Conservation (phyloP, 2,113 vertebrate species). For the Australoheros scitulus region DNA sequence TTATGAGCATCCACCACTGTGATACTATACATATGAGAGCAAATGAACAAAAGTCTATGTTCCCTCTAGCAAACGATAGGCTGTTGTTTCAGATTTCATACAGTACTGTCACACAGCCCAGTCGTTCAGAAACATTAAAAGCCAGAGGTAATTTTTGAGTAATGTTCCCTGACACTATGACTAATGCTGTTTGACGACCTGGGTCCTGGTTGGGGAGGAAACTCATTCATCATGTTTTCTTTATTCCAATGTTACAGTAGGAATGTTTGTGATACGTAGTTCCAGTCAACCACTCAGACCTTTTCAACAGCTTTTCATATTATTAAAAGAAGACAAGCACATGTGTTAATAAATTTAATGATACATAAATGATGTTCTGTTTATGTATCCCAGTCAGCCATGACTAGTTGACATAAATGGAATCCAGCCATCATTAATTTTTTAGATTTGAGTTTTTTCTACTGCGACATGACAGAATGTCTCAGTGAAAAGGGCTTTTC, state of each 20-base stretch:
- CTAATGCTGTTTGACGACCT: conserved; percentile 22
- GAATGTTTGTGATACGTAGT: conserved; percentile 3
- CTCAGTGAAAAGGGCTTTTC: not conserved
- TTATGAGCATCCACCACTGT: not conserved
- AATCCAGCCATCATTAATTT: not conserved
- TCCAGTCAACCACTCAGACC: conserved; percentile 1
- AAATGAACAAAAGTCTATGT: not conserved
- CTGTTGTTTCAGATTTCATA: not conserved
- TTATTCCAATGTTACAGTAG: not conserved
- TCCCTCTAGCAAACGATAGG: not conserved
- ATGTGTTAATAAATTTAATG: conserved; percentile 4
- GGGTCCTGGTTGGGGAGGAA: conserved; percentile 11
- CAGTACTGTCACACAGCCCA: not conserved
- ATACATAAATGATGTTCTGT: conserved; percentile 7
- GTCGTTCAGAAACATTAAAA: not conserved
- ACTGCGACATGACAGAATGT: not conserved
- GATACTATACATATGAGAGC: not conserved
- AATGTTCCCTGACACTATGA: conserved; percentile 22
- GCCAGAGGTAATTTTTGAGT: not conserved
- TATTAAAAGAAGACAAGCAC: conserved; percentile 5
- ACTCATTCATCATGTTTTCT: conserved; percentile 24
- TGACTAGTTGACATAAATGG: conserved; percentile 6
- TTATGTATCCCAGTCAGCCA: not conserved
- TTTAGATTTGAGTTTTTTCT: not conserved
- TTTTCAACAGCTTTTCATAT: conserved; percentile 13